Base-by-base conservation (phyloP, 2,113 vertebrate species). In the Thunnus thynnus region DNA sequence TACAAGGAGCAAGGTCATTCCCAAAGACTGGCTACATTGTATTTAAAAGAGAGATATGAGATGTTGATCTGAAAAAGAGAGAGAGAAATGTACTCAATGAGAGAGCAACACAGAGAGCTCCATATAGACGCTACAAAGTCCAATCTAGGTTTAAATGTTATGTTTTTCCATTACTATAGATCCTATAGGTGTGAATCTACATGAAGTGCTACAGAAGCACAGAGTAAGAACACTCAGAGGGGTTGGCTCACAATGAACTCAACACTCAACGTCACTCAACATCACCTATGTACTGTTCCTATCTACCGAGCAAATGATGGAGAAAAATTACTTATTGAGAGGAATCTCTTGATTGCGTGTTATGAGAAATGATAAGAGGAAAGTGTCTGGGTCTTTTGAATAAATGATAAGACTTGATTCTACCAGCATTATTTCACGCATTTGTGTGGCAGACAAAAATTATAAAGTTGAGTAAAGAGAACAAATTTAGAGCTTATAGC, bases 1-100 rank as follows among this genome's bases (percentile, higher is more conserved):
- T 55, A 52, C 65, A 76, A 67, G 70, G 52, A 84, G 63, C 79
- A 83, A 70, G 79, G 87, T 86, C 72, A 80, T 50, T 72, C 57
- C 52, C 44, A 66, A 32, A 88, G 82, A 86, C 22, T 60, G 47
- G 63, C 64, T 25, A 36, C 69, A 72, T 64, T 80, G 82, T 89
- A 54, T 76, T 82, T 6, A 69, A 60, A 56, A 78, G 20, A n/a
- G 44, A 68, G 27, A 60, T 52, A 25, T 18, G 77, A 77, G 64
- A 75, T 47, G 32, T 50, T 18, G 27, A 65, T 52, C 68, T 48
- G 32, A 69, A 55, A 27, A 44, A 12, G 3, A 78, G 14, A 64
- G 12, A 44, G 44, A 41, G 13, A n/a, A 72, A 57, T 44, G 25
- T 27, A 51, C 11, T 16, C 22, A 63, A 51, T 44, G 17, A 30